Conservation (phyloP, 1,140 invertebrate species). For the Druon quercuslanigerum region DNA sequence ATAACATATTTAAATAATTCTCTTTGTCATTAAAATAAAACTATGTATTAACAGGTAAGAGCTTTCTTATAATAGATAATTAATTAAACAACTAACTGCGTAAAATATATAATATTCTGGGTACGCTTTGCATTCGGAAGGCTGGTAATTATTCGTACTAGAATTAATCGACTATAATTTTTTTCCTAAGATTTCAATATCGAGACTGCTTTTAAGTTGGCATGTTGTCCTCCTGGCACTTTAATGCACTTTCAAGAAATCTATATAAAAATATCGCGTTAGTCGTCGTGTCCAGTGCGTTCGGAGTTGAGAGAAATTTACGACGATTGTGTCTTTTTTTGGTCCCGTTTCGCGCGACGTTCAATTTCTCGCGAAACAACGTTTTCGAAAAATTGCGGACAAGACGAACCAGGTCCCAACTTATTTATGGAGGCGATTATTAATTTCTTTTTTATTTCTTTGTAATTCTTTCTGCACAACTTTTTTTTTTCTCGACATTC, state of each 20-base stretch:
- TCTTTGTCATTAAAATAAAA: no score
- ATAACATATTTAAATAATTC: no score
- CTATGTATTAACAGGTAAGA: no score
- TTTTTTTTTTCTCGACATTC: constrained; percentile 23
- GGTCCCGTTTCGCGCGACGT: constrained; percentile 72
- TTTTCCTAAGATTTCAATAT: constrained; percentile 31
- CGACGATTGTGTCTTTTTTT: constrained; percentile 63
- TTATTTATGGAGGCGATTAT: constrained; percentile 42
- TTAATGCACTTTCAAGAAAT: constrained; percentile 74
- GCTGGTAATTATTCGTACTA: neutral
- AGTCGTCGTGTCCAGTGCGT: constrained; percentile 67
- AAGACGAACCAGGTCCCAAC: constrained; percentile 66
- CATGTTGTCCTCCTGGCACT: constrained; percentile 67
- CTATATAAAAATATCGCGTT: constrained; percentile 74
- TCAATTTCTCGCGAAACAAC: constrained; percentile 66
- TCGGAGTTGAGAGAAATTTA: constrained; percentile 51
- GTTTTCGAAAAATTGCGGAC: constrained; percentile 65
- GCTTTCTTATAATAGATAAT: no score
- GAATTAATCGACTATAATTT: neutral
- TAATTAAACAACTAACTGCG: no score
- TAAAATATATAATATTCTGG: no score
- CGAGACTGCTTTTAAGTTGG: constrained; percentile 52
- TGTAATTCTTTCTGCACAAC: constrained; percentile 33
- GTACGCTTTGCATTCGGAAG: no score
- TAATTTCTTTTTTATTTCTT: constrained; percentile 44